A percentile compares a stretch with the other conserved stretches of the same genome.
These are phyloP conservation scores for Tragelaphus scriptus DNA, from an alignment of 2,113 vertebrate genomes.

Conservation along the genomic window DNA sequence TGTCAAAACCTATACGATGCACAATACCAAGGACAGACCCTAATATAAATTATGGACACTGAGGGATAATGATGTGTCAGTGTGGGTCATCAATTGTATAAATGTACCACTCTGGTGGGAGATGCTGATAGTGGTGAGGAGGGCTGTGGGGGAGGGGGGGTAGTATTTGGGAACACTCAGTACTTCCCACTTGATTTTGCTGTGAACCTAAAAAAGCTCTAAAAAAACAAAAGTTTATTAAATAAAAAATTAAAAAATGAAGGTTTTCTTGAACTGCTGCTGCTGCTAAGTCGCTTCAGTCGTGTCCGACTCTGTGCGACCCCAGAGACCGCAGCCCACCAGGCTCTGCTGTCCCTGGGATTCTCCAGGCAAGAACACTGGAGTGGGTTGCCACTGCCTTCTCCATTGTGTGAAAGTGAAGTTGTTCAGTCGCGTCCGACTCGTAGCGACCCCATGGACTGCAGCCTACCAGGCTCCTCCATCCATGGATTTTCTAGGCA, in stretches of 20 bases:
- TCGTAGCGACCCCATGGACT: too few species aligned
- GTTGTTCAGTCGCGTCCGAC: too few species aligned
- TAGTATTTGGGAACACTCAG: not conserved
- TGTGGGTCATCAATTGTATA: not conserved
- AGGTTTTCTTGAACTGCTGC: not conserved
- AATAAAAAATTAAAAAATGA: not conserved
- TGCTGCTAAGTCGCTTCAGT: too few species aligned
- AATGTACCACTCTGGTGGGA: too few species aligned
- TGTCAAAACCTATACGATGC: not conserved
- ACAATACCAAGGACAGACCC: not conserved
- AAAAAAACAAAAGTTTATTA: not conserved
- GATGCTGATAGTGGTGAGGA: not conserved
- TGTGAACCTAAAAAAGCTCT: not conserved
- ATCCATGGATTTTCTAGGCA: too few species aligned
- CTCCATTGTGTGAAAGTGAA: too few species aligned
- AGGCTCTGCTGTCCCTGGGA: too few species aligned
- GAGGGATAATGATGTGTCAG: not conserved
- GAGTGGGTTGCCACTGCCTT: too few species aligned
- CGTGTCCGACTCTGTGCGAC: too few species aligned
- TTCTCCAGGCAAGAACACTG: too few species aligned
- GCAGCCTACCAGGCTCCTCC: too few species aligned
- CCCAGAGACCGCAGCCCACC: too few species aligned
- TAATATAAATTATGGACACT: not conserved
- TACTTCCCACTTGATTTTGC: not conserved
- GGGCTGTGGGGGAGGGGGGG: accelerated